Conservation (phyloP, 2,888 invertebrate species). For the Scelioninae gen. 2 region DNA sequence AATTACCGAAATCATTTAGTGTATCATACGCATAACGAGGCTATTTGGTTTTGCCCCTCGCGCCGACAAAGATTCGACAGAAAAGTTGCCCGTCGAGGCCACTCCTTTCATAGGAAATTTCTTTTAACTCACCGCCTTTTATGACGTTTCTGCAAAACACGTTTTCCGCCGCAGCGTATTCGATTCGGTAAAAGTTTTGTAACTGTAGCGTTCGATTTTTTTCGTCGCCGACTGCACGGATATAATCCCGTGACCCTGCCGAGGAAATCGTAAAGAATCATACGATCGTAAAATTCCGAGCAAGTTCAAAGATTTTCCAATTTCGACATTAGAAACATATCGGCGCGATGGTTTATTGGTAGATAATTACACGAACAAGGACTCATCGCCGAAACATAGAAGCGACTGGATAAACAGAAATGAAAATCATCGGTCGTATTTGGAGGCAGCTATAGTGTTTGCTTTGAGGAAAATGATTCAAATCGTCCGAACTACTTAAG, state of each 20-base stretch:
- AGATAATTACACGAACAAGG: too few relatives aligned
- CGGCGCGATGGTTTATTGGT: too few relatives aligned
- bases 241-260: constrained; percentile 27
- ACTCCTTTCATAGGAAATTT: constrained; percentile 73
- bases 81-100: constrained; percentile 68
- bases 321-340: constrained; percentile 18
- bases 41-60: constrained; percentile 42
- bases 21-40: constrained; percentile 40
- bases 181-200: constrained; percentile 50
- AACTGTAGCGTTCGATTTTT: constrained; percentile 45
- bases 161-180: constrained; percentile 48
- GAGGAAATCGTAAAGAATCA: constrained; percentile 51
- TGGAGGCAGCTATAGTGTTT: too few relatives aligned
- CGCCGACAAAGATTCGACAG: constrained; percentile 69
- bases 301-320: constrained; percentile 20
- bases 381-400: too few relatives aligned
- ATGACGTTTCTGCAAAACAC: constrained; percentile 62
- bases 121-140: constrained; percentile 74
- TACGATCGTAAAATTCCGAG: constrained; percentile 38
- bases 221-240: constrained; percentile 10
- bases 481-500: too few relatives aligned
- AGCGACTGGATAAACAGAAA: too few relatives aligned
- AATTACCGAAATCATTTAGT: constrained; percentile 46
- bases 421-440: too few relatives aligned
- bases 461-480: too few relatives aligned